Evolutionary conservation across 2,797 vertebrate species (phyloP).

Genomic region (Champsocephalus gunnari): DNA sequence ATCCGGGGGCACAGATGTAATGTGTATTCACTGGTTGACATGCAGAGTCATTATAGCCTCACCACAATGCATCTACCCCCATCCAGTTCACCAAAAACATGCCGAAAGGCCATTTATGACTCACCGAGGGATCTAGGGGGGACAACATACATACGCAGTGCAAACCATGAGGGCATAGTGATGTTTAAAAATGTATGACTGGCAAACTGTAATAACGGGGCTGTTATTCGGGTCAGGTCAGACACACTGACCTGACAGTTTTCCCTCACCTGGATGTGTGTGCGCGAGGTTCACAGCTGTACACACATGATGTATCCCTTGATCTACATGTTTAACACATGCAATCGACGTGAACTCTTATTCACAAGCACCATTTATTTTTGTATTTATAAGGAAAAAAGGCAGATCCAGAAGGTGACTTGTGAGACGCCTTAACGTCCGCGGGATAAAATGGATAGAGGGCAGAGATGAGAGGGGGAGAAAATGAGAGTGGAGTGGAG

Average conservation of each 20-base stretch:
- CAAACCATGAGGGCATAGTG: conserved; percentile 33
- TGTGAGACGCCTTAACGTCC: conserved; percentile 53
- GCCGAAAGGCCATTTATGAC: conserved; percentile 39
- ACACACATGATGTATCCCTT: conserved; percentile 37
- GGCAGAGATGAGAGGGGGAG: conserved; percentile 65
- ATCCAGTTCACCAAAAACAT: conserved; percentile 23
- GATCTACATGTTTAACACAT: conserved; percentile 57
- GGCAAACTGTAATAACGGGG: conserved; percentile 48
- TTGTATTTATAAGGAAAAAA: conserved; percentile 40
- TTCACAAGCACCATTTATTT: conserved; percentile 10
- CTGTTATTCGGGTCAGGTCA: conserved; percentile 53
- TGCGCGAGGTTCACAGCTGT: conserved; percentile 30
- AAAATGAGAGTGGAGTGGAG: conserved; percentile 73
- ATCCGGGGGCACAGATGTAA: not conserved
- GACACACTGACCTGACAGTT: conserved; percentile 36
- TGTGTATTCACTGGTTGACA: conserved; percentile 1
- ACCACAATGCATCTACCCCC: not conserved
- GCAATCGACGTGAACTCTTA: conserved; percentile 41
- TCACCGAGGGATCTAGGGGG: conserved; percentile 42
- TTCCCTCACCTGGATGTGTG: not conserved
- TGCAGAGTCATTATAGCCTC: not conserved
- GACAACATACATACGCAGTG: conserved; percentile 5
- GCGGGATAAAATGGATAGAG: conserved; percentile 33
- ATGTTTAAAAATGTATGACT: conserved; percentile 69
- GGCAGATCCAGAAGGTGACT: conserved; percentile 23